Evolutionary conservation across 2,113 vertebrate species (phyloP).

Genomic region (Chaetodon trifascialis): DNA sequence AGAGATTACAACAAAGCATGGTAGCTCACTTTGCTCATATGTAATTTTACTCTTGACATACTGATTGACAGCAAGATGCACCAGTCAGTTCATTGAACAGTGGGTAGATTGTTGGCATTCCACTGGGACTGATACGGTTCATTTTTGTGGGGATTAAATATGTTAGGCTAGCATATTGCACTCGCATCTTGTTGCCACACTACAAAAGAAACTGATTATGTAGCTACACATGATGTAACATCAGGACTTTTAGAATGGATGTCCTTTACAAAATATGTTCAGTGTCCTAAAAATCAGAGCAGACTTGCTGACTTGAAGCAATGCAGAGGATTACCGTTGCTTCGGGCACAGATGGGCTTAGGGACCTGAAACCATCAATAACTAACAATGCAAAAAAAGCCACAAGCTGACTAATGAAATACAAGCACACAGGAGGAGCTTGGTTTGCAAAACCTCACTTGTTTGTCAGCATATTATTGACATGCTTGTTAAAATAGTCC

Average conservation of each 20-base stretch:
- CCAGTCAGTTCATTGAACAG: neutral
- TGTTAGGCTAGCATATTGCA: neutral
- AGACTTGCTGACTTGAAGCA: constrained; percentile 49
- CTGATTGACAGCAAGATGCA: neutral
- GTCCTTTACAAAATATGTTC: constrained; percentile 1
- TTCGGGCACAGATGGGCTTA: constrained; percentile 31
- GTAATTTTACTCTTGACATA: neutral
- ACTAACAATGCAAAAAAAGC: constrained; percentile 22
- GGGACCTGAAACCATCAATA: constrained; percentile 44
- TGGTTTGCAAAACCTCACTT: constrained; percentile 26
- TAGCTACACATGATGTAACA: constrained; percentile 11
- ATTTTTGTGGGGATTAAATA: neutral
- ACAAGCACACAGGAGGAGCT: neutral
- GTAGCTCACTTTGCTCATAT: neutral
- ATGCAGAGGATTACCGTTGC: constrained; percentile 38
- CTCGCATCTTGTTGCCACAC: constrained; percentile 3
- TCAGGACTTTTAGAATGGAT: constrained; percentile 14
- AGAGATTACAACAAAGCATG: neutral
- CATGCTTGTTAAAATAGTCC: constrained; percentile 13
- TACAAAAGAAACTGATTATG: constrained; percentile 4
- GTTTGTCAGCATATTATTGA: constrained; percentile 44
- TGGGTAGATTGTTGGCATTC: neutral
- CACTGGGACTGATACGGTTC: neutral
- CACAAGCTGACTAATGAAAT: constrained; percentile 28
- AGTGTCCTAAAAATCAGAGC: constrained; percentile 15